Evolutionary conservation across 23 tunicate species (phyloP), one percentile per base, ranked within the genome.

Genomic region (Halocynthia roretzi): DNA sequence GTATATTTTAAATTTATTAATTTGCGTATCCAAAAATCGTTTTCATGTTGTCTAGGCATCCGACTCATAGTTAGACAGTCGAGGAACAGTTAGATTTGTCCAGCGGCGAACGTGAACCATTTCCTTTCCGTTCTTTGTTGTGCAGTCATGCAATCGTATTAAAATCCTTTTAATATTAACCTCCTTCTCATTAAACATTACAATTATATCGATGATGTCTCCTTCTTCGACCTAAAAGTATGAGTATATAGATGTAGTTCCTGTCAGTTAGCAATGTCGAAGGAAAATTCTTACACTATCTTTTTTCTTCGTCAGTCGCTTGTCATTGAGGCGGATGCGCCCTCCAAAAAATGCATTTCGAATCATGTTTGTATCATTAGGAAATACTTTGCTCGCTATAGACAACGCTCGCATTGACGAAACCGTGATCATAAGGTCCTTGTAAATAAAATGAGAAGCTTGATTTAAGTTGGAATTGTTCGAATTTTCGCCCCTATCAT

Each of bases 181-280:
- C 21, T 74, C 21, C 10, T 52, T 10, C 8, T 74, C 78, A 56
- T 5, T 8, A 17, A 53, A 14, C 22, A 54, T 54, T 54, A 54
- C 8, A 54, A 74, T 15, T 7, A 74, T 50, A 74, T 74, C 78
- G 21, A 74, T 74, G 19, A 54, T 53, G 56, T 74, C 78, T 50
- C 62, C 78, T 8, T 23, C 15, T 7, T 62, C 55, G 18, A 54
- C 78, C 78, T 74, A n/a, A n/a, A 58, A 58, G 63, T 2, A 58
- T 58, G 17, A 58, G 17, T 58, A 58, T 14, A 58, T n/a, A 58
- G 63, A 2, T 58, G 63, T n/a, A 58, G 63, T 4, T 14, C 2
- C 63, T 31, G 44, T n/a, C 63, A 58, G 17, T 58, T 14, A 58
- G 63, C 15, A 58, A 58, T 58, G 63, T 14, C 17, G 63, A 58